phyloP scores from a whole-genome alignment of 2,797 vertebrate genomes.

The Microctenopoma stevenorrisi region DNA sequence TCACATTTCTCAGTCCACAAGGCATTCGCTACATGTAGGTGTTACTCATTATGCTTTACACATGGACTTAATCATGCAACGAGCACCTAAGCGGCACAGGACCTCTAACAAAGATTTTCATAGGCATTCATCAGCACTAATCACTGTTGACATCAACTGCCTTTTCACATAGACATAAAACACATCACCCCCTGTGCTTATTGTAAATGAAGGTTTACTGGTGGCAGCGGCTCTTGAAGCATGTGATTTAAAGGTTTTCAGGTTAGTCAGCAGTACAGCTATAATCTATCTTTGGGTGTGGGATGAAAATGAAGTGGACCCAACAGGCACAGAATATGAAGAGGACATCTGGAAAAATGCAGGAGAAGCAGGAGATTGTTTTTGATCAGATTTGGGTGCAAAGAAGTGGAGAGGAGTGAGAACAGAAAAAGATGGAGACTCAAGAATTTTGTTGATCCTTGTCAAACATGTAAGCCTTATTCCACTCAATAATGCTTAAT shows the following conservation, averaged over 20 bases:
- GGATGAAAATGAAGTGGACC: conserved; percentile 7
- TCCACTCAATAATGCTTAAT: not conserved
- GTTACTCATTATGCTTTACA: conserved; percentile 65
- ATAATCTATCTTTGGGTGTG: conserved; percentile 18
- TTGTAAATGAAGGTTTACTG: conserved; percentile 68
- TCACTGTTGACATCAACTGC: conserved; percentile 80
- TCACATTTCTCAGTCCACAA: conserved; percentile 44
- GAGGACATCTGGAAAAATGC: conserved; percentile 25
- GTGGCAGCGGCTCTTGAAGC: conserved; percentile 50
- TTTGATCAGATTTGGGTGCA: conserved; percentile 26
- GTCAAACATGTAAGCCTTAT: conserved; percentile 14
- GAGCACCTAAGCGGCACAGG: conserved; percentile 64
- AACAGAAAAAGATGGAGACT: conserved; percentile 19
- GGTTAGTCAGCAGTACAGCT: conserved; percentile 35
- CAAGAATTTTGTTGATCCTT: conserved; percentile 19
- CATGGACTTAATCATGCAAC: conserved; percentile 75
- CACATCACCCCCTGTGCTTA: conserved; percentile 63
- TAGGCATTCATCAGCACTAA: conserved; percentile 80
- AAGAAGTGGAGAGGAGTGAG: conserved; percentile 9
- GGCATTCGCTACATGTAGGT: conserved; percentile 75
- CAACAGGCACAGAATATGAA: conserved; percentile 31
- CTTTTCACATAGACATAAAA: conserved; percentile 79
- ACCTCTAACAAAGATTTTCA: conserved; percentile 73
- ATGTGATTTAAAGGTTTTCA: conserved; percentile 46
- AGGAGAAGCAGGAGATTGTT: conserved; percentile 29